Base-by-base conservation (phyloP, 1,140 invertebrate genomes). In the Magallana angulata region DNA sequence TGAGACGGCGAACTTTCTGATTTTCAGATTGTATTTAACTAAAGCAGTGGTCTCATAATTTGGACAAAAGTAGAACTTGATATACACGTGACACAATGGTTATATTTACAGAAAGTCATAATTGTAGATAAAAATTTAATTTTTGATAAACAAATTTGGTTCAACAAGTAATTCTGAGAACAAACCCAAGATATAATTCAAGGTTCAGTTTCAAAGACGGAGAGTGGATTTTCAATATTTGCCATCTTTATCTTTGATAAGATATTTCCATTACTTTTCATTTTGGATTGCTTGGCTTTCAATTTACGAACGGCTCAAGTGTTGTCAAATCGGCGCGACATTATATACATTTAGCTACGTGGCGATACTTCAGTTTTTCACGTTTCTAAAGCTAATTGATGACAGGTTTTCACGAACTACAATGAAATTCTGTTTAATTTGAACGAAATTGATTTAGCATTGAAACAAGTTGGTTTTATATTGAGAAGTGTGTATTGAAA, bases 171-270 rank as follows among this genome's bases (percentile, higher is more conserved):
- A 18, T 11, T 76, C 7, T 71, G 3, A 12, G 18, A 76, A 76
- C 36, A 30, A 76, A 30, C 8, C 24, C 24, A 24, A 76, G 24
- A 30, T 24, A 30, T 76, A 30, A 18, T 76, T 71, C 18, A 6
- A 71, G 18, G 30, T 24, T 24, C 30, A 18, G 24, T 71, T 71
- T 76, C 68, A 76, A 24, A 76, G 68, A 76, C 11, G 68, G 24
- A 76, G 36, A 76, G 68, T 48, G 68, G 36, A 76, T 76, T 76
- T 16, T 76, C 24, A 76, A 76, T 76, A 30, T 76, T 76, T 76
- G 68, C 68, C 14, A 30, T 76, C 68, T n/a, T 30, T 76, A 30
- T 76, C 68, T 30, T 30, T 76, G 68, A 76, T 76, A 48, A 76
- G 68, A 76, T 76, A 76, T 48, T 76, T 30, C 36, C 18, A 76